Evolutionary conservation across 2,113 vertebrate species (phyloP).

Genomic region (Empidonax traillii): DNA sequence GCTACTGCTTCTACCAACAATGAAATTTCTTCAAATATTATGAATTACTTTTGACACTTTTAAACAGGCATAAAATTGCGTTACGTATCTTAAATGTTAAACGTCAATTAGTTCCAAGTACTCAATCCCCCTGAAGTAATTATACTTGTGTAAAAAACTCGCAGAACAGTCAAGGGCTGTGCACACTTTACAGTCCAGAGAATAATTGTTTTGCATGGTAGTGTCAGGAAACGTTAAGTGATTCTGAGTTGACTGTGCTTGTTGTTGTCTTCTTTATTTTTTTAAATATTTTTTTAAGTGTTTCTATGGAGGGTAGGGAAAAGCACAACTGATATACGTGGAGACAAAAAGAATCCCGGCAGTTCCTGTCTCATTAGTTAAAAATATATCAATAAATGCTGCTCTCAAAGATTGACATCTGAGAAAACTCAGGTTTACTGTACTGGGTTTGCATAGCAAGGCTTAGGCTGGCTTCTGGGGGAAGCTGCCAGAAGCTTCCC

Average conservation of each 20-base stretch:
- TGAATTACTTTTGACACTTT: conserved; percentile 45
- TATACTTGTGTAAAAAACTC: background rate
- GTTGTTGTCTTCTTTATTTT: background rate
- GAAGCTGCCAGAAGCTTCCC: background rate
- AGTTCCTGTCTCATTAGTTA: background rate
- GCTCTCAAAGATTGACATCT: background rate
- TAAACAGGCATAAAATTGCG: conserved; percentile 4
- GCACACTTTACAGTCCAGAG: background rate
- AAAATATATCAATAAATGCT: background rate
- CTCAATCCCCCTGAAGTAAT: conserved; percentile 29
- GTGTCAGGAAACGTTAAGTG: conserved; percentile 39
- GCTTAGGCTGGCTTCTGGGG: background rate
- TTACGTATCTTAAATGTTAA: conserved; percentile 35
- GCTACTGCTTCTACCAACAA: conserved; percentile 27
- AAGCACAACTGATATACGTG: background rate
- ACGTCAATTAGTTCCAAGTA: conserved; percentile 47
- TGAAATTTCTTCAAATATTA: conserved; percentile 10
- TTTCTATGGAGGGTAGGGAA: background rate
- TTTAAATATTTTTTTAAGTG: background rate
- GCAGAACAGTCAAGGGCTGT: background rate
- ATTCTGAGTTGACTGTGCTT: background rate
- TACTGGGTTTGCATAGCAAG: background rate
- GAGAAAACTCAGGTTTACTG: background rate
- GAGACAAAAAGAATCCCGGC: background rate
- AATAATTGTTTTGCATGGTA: conserved; percentile 2